Conservation (phyloP, 2,888 invertebrate species). For the Leucophenga montana region DNA sequence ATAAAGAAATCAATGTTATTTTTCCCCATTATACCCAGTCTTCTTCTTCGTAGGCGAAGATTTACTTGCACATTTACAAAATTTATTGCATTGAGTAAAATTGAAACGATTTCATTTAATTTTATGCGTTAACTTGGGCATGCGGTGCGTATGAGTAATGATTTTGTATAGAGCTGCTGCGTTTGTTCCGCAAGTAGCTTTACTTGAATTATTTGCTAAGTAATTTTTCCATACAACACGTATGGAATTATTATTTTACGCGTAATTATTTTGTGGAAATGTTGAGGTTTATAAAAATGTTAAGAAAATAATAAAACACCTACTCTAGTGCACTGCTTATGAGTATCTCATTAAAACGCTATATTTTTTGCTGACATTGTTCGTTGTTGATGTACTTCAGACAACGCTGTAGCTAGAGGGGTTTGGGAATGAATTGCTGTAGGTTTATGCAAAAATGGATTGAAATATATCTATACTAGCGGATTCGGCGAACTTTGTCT, state of each 20-base stretch:
- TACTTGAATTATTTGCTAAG: background rate
- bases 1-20: conserved; percentile 65
- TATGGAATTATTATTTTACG: too few species aligned
- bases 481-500: too few species aligned
- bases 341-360: conserved; percentile 61
- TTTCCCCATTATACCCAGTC: conserved; percentile 25
- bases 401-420: background rate
- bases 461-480: too few species aligned
- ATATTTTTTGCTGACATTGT: conserved; percentile 46
- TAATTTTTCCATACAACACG: conserved; percentile 4
- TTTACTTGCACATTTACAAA: conserved; percentile 9
- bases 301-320: too few species aligned
- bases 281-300: too few species aligned
- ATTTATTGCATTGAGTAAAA: conserved; percentile 13
- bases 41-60: background rate
- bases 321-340: too few species aligned
- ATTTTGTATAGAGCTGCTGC: background rate
- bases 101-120: conserved; percentile 21
- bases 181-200: too few species aligned
- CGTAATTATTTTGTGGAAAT: conserved; percentile 41
- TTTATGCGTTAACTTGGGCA: background rate
- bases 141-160: background rate
- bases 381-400: conserved; percentile 23
- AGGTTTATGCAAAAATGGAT: too few species aligned
- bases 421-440: too few species aligned